Conservation (phyloP, 2,797 vertebrate genomes). For the Coranthus polyacanthus region DNA sequence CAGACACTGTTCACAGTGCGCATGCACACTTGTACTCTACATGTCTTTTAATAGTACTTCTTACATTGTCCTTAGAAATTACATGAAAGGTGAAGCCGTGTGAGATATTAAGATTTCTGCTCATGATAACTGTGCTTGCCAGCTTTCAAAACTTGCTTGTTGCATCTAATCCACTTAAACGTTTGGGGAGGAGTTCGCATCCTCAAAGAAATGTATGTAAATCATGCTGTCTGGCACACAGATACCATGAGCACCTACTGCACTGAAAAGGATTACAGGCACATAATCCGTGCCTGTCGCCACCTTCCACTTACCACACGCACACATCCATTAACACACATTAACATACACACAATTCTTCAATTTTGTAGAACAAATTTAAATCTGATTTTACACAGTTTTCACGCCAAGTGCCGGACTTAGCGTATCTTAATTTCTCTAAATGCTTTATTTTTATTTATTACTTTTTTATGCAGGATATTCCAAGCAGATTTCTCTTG, state of each 20-base stretch:
- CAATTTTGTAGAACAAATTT: background rate
- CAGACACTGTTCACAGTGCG: conserved; percentile 21
- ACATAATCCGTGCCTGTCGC: conserved; percentile 66
- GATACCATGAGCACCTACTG: conserved; percentile 46
- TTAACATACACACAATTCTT: conserved; percentile 1
- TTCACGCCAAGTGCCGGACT: background rate
- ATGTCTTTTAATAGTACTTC: background rate
- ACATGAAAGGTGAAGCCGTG: conserved; percentile 5
- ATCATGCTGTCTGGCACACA: conserved; percentile 39
- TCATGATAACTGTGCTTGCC: background rate
- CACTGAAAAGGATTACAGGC: conserved; percentile 67
- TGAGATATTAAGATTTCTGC: conserved; percentile 11
- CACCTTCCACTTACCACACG: conserved; percentile 57
- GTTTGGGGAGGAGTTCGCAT: background rate
- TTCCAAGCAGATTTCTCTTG: conserved; percentile 14
- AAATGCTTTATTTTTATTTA: background rate
- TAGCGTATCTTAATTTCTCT: background rate
- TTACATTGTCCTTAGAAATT: background rate
- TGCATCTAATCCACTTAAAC: conserved; percentile 19
- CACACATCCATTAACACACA: conserved; percentile 12
- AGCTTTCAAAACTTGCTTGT: background rate
- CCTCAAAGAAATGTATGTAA: conserved; percentile 38
- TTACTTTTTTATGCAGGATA: background rate
- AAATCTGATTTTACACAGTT: background rate
- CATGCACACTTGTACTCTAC: conserved; percentile 5